Evolutionary conservation across 2,888 invertebrate genomes (phyloP), one percentile per base, ranked within the genome.

Genomic region (Tipula unca): DNA sequence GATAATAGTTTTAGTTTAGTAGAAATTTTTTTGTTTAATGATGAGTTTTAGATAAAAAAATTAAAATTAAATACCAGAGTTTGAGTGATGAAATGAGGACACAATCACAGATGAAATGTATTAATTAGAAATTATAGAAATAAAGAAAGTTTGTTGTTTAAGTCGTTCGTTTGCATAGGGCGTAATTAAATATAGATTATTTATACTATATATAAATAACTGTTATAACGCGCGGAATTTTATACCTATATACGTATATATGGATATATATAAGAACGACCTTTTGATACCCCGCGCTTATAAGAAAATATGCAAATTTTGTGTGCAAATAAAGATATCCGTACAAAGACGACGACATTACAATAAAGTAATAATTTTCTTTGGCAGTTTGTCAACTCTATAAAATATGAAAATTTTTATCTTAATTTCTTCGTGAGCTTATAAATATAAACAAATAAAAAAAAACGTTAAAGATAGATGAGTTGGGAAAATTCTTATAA

Each of bases 1-100:
- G 69, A 69, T 69, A 69, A 69, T 69, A 69, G 69, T 69, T 69
- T 69, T 69, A 69, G 69, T 69, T 69, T 69, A 69, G 69, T 69
- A 3, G 69, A 69, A 25, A 6, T 3, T 69, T 25, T 54, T 69
- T 69, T 69, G 25, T 69, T 69, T 69, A 69, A 69, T 69, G 69
- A 69, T 69, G 69, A 69, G 69, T 69, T 69, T 69, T 69, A 69
- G 69, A 69, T 69, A 69, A 69, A 69, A 69, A 69, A 25, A 69
- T 17, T 17, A 48, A 17, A 48, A 48, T 0, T 48, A 39, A 13
- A 39, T 10, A 39, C 13, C 17, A 6, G 48, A 48, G 25, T 69
- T 69, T 69, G 69, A 69, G 69, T 69, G 69, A 69, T 69, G 69
- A 69, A 69, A 69, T 69, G 69, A 69, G 69, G 69, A 69, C 69